These are phyloP conservation scores for Onthophagus taurus DNA, from an alignment of 1,140 invertebrate genomes.

Conservation along the genomic window DNA sequence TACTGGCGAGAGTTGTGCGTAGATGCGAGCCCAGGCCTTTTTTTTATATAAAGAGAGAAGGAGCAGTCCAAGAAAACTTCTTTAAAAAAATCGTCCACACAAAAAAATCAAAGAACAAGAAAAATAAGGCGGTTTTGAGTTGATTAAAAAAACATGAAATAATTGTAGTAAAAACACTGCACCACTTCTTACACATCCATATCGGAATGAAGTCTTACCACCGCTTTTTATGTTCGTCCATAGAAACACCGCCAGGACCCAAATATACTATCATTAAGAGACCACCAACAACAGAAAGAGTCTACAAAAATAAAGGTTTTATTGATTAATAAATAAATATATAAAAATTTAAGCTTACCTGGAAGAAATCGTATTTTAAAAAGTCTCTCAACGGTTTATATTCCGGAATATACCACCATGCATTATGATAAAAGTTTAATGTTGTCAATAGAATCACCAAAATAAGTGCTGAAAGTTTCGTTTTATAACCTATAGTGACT, in stretches of 20 bases:
- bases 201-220: conserved; percentile 58
- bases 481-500: conserved; percentile 96
- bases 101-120: too few species aligned
- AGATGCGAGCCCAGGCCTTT: too few species aligned
- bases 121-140: too few species aligned
- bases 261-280: conserved; percentile 97
- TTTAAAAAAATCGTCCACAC: too few species aligned
- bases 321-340: neutral
- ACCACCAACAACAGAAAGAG: conserved; percentile 95
- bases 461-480: conserved; percentile 92
- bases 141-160: too few species aligned
- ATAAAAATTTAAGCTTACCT: conserved; percentile 48
- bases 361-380: conserved; percentile 99
- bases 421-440: conserved; percentile 95
- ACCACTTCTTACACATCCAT: too few species aligned
- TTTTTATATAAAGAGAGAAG: too few species aligned
- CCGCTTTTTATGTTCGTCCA: conserved; percentile 99
- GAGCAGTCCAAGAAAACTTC: too few species aligned
- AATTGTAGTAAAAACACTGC: too few species aligned
- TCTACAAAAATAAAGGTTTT: conserved; percentile 55
- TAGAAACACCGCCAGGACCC: conserved; percentile 96
- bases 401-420: conserved; percentile 93
- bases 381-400: conserved; percentile 96
- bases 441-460: conserved; percentile 82
- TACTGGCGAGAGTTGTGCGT: too few species aligned